Conservation (phyloP, 2,113 vertebrate species). For the Rhinoptilus africanus region DNA sequence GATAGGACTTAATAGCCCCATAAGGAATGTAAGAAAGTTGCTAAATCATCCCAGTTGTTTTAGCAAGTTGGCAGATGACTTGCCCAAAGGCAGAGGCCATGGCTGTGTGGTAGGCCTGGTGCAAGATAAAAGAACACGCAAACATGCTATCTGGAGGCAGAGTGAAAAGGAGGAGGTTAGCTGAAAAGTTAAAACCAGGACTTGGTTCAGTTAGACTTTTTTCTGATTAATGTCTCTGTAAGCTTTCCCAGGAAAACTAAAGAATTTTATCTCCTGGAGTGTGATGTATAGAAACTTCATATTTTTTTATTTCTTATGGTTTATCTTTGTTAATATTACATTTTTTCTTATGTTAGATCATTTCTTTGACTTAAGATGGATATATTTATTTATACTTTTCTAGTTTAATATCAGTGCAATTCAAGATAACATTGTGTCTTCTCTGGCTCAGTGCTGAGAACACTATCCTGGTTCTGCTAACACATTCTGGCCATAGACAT, state of each 20-base stretch:
- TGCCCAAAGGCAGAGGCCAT: background rate
- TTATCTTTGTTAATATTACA: background rate
- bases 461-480: background rate
- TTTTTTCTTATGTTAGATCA: background rate
- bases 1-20: background rate
- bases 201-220: background rate
- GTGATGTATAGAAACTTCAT: background rate
- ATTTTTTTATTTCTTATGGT: background rate
- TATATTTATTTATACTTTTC: background rate
- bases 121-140: background rate
- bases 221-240: background rate
- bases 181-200: background rate
- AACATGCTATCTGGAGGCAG: background rate
- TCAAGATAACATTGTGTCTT: background rate
- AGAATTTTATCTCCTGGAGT: background rate
- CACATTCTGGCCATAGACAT: background rate
- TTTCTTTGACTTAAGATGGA: background rate
- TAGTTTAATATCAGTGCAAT: background rate
- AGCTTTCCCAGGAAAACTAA: background rate
- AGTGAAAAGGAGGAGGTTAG: background rate
- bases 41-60: constrained; percentile 12
- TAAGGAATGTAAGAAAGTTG: constrained; percentile 10
- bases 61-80: background rate
- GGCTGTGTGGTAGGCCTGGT: background rate
- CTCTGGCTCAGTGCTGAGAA: background rate